These are phyloP conservation scores for Todiramphus chloris DNA, from an alignment of 2,113 vertebrate species.

Conservation along the genomic window DNA sequence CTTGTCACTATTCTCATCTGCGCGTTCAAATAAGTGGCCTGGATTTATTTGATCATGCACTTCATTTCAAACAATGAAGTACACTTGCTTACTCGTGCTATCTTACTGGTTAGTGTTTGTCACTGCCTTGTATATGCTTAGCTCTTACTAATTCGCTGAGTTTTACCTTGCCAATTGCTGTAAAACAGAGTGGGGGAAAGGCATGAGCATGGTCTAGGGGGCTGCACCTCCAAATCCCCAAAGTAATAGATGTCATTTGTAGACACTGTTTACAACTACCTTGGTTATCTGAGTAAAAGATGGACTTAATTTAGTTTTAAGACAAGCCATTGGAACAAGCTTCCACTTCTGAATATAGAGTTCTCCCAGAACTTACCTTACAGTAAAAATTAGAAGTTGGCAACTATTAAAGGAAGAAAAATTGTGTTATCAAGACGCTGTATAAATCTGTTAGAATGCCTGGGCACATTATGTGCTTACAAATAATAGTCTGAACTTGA, in stretches of 20 bases:
- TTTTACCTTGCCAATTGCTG: neutral
- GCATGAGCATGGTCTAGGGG: neutral
- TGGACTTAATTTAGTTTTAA: neutral
- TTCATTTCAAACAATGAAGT: neutral
- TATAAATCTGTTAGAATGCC: neutral
- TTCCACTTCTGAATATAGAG: neutral
- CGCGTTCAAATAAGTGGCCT: neutral
- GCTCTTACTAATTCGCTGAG: fast-evolving
- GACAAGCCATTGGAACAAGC: neutral
- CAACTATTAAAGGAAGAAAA: neutral
- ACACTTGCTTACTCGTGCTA: neutral
- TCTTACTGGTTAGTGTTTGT: neutral
- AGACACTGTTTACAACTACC: neutral
- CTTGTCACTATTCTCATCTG: neutral
- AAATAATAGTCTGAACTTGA: neutral
- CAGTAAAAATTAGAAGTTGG: neutral
- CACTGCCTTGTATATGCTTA: neutral
- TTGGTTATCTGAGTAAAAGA: neutral
- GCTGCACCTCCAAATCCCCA: neutral
- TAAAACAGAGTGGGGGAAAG: neutral
- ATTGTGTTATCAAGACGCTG: neutral
- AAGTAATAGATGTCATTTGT: neutral
- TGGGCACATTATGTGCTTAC: neutral
- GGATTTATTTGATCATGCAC: neutral
- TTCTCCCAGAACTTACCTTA: neutral